Evolutionary conservation across 2,888 invertebrate species (phyloP).

Genomic region (Mactromeris polynyma): DNA sequence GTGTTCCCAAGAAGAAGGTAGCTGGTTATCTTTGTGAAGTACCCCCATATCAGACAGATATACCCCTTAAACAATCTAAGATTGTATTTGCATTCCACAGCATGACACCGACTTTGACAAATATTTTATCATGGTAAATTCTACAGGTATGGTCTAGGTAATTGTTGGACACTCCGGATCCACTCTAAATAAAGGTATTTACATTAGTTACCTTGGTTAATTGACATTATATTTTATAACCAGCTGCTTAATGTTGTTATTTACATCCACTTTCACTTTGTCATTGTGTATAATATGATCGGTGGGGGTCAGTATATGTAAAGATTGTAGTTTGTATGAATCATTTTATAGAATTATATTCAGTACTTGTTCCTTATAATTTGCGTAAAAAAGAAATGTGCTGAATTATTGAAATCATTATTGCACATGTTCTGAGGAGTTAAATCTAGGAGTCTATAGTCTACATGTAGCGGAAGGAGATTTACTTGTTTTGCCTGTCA

Average conservation of each 20-base stretch:
- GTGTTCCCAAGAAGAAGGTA: conserved; percentile 34
- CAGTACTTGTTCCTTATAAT: no score
- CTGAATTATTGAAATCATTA: no score
- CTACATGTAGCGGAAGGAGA: no score
- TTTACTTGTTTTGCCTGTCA: no score
- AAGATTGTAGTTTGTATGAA: no score
- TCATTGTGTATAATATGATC: background rate
- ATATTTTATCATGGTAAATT: conserved; percentile 19
- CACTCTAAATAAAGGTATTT: background rate
- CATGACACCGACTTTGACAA: conserved; percentile 31
- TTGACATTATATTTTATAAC: background rate
- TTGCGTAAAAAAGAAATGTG: no score
- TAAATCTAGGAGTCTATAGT: no score
- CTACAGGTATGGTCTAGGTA: background rate
- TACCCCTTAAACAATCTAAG: conserved; percentile 42
- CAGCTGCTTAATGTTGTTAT: background rate
- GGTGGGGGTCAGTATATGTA: background rate
- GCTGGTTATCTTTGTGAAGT: conserved; percentile 45
- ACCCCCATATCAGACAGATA: conserved; percentile 40
- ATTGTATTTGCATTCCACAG: conserved; percentile 54
- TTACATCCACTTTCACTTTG: conserved; percentile 2
- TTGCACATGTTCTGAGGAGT: no score
- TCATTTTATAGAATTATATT: no score
- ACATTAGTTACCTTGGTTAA: conserved; percentile 5
- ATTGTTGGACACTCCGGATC: conserved; percentile 2